A percentile compares a stretch with the other conserved stretches of the same genome.
phyloP scores from a whole-genome alignment of 30 jellyfish, hydroid and myxozoan species.

The Sanderia malayensis region DNA sequence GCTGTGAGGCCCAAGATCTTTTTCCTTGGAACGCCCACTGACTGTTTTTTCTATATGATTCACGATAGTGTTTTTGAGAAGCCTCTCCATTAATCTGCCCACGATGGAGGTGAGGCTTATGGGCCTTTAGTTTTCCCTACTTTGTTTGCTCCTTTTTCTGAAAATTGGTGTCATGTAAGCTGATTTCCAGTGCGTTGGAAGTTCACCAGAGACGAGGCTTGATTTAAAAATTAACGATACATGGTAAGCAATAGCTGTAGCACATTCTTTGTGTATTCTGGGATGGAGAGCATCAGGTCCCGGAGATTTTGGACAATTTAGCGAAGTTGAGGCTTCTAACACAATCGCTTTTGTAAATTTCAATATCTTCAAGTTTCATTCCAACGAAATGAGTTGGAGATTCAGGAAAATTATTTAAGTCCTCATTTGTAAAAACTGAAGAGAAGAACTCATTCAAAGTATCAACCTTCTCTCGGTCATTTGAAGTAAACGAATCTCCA shows the following conservation, averaged over 20 bases:
- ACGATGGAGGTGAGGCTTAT: background rate
- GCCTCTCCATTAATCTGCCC: slow-evolving; percentile 6
- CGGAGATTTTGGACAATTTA: slow-evolving; percentile 9
- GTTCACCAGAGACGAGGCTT: slow-evolving; percentile 10
- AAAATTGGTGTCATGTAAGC: slow-evolving; percentile 8
- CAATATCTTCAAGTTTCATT: slow-evolving; percentile 10
- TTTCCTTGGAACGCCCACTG: slow-evolving; percentile 19
- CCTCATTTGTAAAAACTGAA: slow-evolving; percentile 21
- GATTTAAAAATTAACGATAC: slow-evolving; percentile 1
- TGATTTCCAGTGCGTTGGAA: slow-evolving; percentile 15
- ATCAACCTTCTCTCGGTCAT: slow-evolving; percentile 19
- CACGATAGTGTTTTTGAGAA: slow-evolving; percentile 9
- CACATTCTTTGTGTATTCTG: slow-evolving; percentile 13
- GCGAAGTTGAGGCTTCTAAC: slow-evolving; percentile 6
- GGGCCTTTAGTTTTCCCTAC: background rate
- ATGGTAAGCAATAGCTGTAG: slow-evolving; percentile 12
- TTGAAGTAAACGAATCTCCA: slow-evolving; percentile 8
- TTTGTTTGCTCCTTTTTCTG: slow-evolving; percentile 6
- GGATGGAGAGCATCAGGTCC: slow-evolving; percentile 25
- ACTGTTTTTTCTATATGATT: slow-evolving; percentile 6
- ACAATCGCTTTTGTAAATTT: slow-evolving; percentile 8
- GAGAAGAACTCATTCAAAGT: slow-evolving; percentile 26
- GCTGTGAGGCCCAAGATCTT: slow-evolving; percentile 16
- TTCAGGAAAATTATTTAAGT: slow-evolving; percentile 12
- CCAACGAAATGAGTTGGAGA: slow-evolving; percentile 7